These are phyloP conservation scores for Stichodactyla helianthus DNA, from an alignment of 64 coral and sea anemone genomes.

Conservation along the genomic window DNA sequence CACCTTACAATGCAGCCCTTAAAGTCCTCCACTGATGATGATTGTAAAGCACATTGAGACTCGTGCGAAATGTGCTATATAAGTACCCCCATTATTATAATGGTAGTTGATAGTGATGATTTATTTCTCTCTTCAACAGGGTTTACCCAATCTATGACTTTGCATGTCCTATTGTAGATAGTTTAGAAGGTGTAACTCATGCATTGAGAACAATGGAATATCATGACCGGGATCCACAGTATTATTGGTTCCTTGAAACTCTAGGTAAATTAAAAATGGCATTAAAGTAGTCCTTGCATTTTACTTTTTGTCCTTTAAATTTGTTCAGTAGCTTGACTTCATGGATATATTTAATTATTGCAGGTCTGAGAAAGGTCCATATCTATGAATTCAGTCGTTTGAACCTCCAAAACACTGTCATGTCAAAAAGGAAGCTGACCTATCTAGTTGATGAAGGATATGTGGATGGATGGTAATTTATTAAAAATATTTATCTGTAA, in stretches of 20 bases:
- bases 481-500: not conserved
- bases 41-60: too few relatives aligned
- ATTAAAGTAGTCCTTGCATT: not conserved
- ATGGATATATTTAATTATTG: not conserved
- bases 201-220: conserved; percentile 95
- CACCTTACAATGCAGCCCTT: too few relatives aligned
- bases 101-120: not conserved
- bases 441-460: conserved; percentile 88
- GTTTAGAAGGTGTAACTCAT: conserved; percentile 93
- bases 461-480: conserved; percentile 96
- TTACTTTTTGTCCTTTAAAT: not conserved
- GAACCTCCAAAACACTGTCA: conserved; percentile 89
- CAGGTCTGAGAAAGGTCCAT: conserved; percentile 77
- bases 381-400: conserved; percentile 94
- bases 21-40: too few relatives aligned
- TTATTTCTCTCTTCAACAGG: conserved; percentile 35
- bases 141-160: conserved; percentile 98
- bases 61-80: too few relatives aligned
- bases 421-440: conserved; percentile 94
- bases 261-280: conserved; percentile 55
- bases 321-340: not conserved
- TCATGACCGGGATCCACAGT: conserved; percentile 95
- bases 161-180: conserved; percentile 98
- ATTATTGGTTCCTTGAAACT: conserved; percentile 89
- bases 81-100: not conserved